Evolutionary conservation across 2,797 vertebrate genomes (phyloP), one percentile per base, ranked within the genome.

Genomic region (Centropyge bicolor): DNA sequence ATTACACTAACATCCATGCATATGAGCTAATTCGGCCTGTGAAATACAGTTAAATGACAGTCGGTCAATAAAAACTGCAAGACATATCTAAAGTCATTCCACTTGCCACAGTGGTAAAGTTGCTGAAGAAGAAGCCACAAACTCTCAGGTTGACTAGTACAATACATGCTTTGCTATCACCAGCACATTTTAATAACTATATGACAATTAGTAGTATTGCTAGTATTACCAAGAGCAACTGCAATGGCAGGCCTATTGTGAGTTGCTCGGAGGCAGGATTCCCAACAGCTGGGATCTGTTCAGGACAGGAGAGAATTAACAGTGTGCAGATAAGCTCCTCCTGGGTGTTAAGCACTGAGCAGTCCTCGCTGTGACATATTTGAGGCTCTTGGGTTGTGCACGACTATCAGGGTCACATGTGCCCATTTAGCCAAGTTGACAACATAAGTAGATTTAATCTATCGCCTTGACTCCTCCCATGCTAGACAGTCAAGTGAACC

Each of bases 291-390:
- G 86, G 41, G 82, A 86, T 76, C 40, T 89, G 85, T 78, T 83
- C 70, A 80, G 88, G 80, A 75, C 81, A 82, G 78, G 59, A 74
- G 77, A 93, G 88, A 89, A 91, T 94, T 90, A 93, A 88, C 83
- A 80, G 74, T 76, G 85, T 84, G 77, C 76, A 80, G 90, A 90
- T 93, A 91, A 94, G 92, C 92, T 86, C 84, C 81, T 88, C 80
- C 86, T 84, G 68, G 75, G 85, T 61, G 76, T 83, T 91, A 88
- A 90, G 90, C 60, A 40, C 84, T 6, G 78, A 81, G 83, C 70
- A 67, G 80, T 80, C 75, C 52, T 74, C 41, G 36, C 82, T 43
- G 76, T 75, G 74, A 80, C 86, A 89, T 82, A 84, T 88, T 74
- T 66, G 76, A 86, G 83, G 85, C 81, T 77, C 75, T 71, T 8